These are phyloP conservation scores for Cabera pusaria DNA, from an alignment of 2,888 invertebrate species.

Conservation along the genomic window DNA sequence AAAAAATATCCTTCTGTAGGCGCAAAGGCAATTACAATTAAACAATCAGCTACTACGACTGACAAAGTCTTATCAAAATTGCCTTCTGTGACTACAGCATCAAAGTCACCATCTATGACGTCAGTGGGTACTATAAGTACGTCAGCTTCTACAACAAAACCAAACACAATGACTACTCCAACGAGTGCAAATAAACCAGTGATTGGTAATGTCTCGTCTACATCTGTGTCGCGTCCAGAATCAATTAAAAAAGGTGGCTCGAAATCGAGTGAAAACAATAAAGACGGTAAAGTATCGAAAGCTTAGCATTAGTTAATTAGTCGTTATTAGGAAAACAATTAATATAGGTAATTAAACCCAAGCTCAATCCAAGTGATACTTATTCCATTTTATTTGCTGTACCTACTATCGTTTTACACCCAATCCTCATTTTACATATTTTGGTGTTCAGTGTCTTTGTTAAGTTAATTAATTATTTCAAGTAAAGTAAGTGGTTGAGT, in stretches of 20 bases:
- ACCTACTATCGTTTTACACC: too few species aligned
- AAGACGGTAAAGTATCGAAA: conserved; percentile 42
- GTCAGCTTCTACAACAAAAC: conserved; percentile 14
- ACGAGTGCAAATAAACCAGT: conserved; percentile 23
- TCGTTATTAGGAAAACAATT: conserved; percentile 8
- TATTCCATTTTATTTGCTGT: conserved; percentile 32
- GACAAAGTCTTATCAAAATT: conserved; percentile 9
- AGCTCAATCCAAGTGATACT: conserved; percentile 56
- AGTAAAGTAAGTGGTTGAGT: too few species aligned
- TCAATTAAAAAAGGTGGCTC: conserved; percentile 34
- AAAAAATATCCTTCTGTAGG: conserved; percentile 9
- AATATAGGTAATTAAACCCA: conserved; percentile 41
- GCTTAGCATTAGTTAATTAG: conserved; percentile 40
- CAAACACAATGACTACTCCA: conserved; percentile 18
- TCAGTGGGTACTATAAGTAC: conserved; percentile 12
- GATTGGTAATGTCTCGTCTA: conserved; percentile 8
- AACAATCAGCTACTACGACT: conserved; percentile 19
- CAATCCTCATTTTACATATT: too few species aligned
- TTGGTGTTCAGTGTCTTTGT: too few species aligned
- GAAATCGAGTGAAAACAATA: conserved; percentile 41
- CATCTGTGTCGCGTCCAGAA: conserved; percentile 13
- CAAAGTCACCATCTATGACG: conserved; percentile 21
- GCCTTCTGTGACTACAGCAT: conserved; percentile 9
- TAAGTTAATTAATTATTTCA: too few species aligned
- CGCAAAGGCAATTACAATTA: conserved; percentile 18